These are phyloP conservation scores for Gryllus longicercus DNA, from an alignment of 2,888 invertebrate species.

Conservation along the genomic window DNA sequence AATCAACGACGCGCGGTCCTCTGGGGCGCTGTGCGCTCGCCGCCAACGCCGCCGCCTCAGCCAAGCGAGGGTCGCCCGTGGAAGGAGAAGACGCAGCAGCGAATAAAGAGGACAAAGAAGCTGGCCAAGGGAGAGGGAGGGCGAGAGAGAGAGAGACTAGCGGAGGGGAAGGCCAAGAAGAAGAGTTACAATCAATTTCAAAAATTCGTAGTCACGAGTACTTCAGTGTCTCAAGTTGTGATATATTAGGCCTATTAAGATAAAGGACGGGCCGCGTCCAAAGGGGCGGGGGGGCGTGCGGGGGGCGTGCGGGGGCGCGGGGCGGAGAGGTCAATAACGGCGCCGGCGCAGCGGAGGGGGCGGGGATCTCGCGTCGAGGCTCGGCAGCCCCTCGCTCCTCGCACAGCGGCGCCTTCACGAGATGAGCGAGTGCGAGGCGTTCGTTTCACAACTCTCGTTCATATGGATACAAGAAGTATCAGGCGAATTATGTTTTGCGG, in stretches of 20 bases:
- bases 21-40: no score
- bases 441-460: no score
- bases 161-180: not conserved
- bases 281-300: not conserved
- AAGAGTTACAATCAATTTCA: conserved; percentile 25
- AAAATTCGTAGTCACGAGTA: conserved; percentile 17
- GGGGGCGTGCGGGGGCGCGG: not conserved
- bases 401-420: no score
- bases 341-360: not conserved
- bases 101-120: not conserved
- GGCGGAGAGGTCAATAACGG: not conserved
- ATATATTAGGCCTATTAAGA: conserved; percentile 8
- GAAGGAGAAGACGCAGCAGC: not conserved
- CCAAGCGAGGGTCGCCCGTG: no score
- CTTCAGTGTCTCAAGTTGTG: conserved; percentile 9
- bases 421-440: no score
- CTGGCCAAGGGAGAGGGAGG: not conserved
- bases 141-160: not conserved
- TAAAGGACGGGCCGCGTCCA: not conserved
- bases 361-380: no score
- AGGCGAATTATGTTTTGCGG: no score
- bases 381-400: no score
- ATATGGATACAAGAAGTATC: no score
- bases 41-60: no score
- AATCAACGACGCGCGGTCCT: conserved; percentile 28